Base-by-base conservation (phyloP, 2,797 vertebrate genomes). In the Orientallactaga sibirica region DNA sequence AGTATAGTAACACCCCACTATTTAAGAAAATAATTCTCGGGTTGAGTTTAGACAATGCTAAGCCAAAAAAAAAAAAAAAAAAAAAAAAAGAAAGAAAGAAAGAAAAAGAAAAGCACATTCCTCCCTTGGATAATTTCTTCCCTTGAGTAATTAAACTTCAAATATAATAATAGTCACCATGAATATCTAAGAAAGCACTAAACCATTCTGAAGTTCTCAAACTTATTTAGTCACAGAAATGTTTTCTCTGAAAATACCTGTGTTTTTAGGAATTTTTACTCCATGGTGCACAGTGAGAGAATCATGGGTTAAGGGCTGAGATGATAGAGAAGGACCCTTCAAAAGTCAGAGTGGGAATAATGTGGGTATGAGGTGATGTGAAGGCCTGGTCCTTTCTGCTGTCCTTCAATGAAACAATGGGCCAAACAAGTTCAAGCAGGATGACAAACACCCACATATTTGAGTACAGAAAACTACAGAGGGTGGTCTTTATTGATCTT, bases 21-120 rank as follows among this genome's bases (percentile, higher is more conserved):
- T 67, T 41, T 24, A 55, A 88, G 33, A 85, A 76, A n/a, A 77
- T 10, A 71, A 66, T 52, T 55, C 71, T 70, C 2, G 55, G 8
- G 55, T 41, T 85, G 33, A 74, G 14, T 75, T 24, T 70, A 91
- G 29, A 2, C 68, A 86, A 58, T 55, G 29, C 48, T 48, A 93
- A 27, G 16, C 10, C 61, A 87, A 90, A 48, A 7, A 94, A 86
- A 93, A 52, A 75, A 74, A 90, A 83, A 94, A 86, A 93, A 52
- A 75, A 74, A 90, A 83, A n/a, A n/a, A n/a, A n/a, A n/a, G n/a
- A n/a, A n/a, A n/a, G n/a, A n/a, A n/a, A n/a, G n/a, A n/a, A n/a
- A n/a, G n/a, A n/a, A n/a, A 94, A 86, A 93, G 61, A 75, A 74
- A 90, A 83, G 11, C 5, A 5, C 27, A 37, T 55, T 74, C 52